Evolutionary conservation across 2,888 invertebrate genomes (phyloP).

Genomic region (Xestia ashworthii): DNA sequence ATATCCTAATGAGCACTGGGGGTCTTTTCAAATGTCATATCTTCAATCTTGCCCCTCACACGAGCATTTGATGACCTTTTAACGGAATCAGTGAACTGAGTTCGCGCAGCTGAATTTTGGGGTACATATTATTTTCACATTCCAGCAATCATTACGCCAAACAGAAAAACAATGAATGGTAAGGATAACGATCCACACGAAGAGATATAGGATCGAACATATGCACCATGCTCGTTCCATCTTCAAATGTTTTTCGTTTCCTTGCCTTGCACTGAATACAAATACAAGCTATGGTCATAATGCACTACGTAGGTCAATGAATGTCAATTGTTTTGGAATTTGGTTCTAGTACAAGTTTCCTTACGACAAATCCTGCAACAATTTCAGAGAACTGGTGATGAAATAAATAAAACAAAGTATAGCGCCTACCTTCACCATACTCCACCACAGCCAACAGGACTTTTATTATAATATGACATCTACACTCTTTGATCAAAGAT

Average conservation of each 20-base stretch:
- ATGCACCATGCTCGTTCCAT: neutral
- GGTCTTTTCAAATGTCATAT: neutral
- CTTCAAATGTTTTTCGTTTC: neutral
- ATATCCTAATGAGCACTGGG: neutral
- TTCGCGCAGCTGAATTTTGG: accelerated
- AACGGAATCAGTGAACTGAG: neutral
- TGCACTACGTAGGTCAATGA: neutral
- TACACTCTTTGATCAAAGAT: conserved; percentile 4
- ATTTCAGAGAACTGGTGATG: neutral
- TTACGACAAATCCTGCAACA: neutral
- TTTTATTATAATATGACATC: neutral
- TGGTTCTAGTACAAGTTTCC: neutral
- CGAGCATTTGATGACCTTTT: neutral
- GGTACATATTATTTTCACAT: neutral
- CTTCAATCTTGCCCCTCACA: neutral
- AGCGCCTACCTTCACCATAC: neutral
- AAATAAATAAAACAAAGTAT: neutral
- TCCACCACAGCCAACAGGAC: neutral
- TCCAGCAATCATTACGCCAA: neutral
- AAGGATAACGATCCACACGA: neutral
- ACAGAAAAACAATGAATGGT: no score
- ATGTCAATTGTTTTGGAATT: neutral
- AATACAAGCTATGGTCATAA: neutral
- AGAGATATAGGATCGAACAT: neutral
- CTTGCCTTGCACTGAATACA: neutral